phyloP scores from a whole-genome alignment of 1,140 invertebrate species.

The Chlorops oryzae region DNA sequence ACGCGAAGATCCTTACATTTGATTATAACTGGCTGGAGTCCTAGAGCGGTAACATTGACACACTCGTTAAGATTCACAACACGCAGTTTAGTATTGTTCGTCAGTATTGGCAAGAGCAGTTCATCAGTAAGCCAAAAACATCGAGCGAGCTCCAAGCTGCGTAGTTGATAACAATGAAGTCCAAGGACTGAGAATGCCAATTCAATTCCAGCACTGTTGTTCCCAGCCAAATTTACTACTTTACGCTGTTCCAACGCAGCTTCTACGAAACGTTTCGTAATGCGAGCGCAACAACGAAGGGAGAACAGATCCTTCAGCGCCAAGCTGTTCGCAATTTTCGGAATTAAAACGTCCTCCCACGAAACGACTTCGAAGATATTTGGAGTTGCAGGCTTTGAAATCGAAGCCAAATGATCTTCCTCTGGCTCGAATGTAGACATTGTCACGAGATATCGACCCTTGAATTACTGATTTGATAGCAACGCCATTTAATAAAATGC shows the following conservation, averaged over 20 bases:
- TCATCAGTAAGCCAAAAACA: constrained; percentile 50
- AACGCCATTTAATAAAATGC: too few species aligned
- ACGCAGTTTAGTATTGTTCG: constrained; percentile 48
- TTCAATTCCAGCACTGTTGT: constrained; percentile 29
- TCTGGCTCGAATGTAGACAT: constrained; percentile 34
- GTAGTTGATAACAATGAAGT: constrained; percentile 48
- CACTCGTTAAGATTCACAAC: constrained; percentile 54
- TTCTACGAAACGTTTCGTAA: constrained; percentile 28
- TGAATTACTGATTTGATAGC: too few species aligned
- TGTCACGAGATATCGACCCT: too few species aligned
- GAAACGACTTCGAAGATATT: constrained; percentile 51
- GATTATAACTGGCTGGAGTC: constrained; percentile 54
- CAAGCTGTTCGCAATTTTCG: constrained; percentile 49
- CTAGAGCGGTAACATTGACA: constrained; percentile 51
- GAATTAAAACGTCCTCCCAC: constrained; percentile 56
- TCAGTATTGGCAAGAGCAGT: constrained; percentile 50
- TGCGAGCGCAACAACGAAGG: constrained; percentile 53
- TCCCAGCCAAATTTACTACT: constrained; percentile 34
- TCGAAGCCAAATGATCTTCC: constrained; percentile 29
- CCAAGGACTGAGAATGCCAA: constrained; percentile 48
- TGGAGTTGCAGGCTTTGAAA: constrained; percentile 17
- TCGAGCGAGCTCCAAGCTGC: constrained; percentile 50
- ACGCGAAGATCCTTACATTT: constrained; percentile 51
- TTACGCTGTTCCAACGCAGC: constrained; percentile 22
- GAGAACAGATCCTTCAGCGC: constrained; percentile 53